Evolutionary conservation across 1,140 invertebrate species (phyloP).

Genomic region (Ylistrum balloti): DNA sequence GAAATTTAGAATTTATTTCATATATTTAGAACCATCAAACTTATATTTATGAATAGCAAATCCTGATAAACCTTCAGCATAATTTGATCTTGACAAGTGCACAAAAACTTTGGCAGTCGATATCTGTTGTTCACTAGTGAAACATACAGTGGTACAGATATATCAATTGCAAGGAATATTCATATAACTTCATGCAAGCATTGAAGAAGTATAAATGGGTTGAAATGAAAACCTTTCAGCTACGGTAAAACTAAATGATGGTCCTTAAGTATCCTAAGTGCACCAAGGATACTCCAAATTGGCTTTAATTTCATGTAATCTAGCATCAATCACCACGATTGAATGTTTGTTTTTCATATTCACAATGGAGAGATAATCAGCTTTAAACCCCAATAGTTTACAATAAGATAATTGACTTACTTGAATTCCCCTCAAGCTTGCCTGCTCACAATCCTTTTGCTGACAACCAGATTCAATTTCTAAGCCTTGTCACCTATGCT

Average conservation of each 20-base stretch:
- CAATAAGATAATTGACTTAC: neutral
- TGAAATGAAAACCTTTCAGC: neutral
- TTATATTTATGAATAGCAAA: too few relatives aligned
- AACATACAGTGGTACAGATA: too few relatives aligned
- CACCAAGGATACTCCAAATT: neutral
- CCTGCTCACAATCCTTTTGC: neutral
- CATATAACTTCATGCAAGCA: too few relatives aligned
- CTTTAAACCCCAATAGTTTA: neutral
- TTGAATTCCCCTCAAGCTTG: slow-evolving; percentile 13
- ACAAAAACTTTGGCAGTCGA: too few relatives aligned
- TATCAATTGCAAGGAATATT: too few relatives aligned
- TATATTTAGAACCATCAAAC: too few relatives aligned
- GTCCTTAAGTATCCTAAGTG: neutral
- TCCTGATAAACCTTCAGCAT: too few relatives aligned
- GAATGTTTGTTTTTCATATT: neutral
- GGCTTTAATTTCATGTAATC: slow-evolving; percentile 14
- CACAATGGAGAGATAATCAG: slow-evolving; percentile 16
- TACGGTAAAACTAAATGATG: neutral
- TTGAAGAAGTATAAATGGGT: too few relatives aligned
- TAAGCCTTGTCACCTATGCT: slow-evolving; percentile 37
- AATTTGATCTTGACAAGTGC: too few relatives aligned
- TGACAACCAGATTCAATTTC: slow-evolving; percentile 12
- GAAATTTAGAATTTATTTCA: too few relatives aligned
- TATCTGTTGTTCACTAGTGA: too few relatives aligned
- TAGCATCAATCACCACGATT: neutral